Evolutionary conservation across 2,113 vertebrate genomes (phyloP), one percentile per base, ranked within the genome.

Genomic region (Platycercus adscitus): DNA sequence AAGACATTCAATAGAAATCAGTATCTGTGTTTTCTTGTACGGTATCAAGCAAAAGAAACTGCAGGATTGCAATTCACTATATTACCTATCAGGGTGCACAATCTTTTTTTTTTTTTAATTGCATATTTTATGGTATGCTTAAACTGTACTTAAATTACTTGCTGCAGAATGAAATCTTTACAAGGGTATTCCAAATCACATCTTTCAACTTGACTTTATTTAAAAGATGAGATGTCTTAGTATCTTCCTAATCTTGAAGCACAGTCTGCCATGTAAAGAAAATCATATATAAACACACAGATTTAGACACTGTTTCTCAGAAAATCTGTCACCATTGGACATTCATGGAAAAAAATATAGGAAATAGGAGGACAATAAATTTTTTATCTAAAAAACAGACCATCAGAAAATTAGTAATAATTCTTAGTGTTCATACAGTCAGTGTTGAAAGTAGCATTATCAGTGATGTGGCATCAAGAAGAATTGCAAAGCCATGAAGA

Each of bases 391-490:
- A 52, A 94, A 94, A 81, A 25, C 56, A 85, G 37, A 86, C 82
- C 43, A 29, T 94, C 60, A 91, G 88, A 94, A 95, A 97, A 97
- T 97, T 95, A 95, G 97, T 92, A 96, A 93, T 44, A 95, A 92
- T 97, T 95, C 95, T 81, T 88, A 93, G 76, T 65, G 92, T 88
- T 94, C 60, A 55, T 53, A 80, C 63, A 93, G 86, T 97, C 93
- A 78, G 47, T 97, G 95, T 76, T 97, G 73, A 89, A 97, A 97
- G 69, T 96, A 96, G 95, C 97, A 96, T 97, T 98, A 98, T 97
- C 96, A 88, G 75, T 97, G 94, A 91, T 6, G 5, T 64, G 64
- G 76, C 93, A 95, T 75, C 96, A 91, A 87, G 91, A 97, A 94
- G 88, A 96, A 96, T 50, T 50, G 4, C 47, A 91, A 95, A 97